Evolutionary conservation across 1,140 invertebrate genomes (phyloP).

Genomic region (Drosophila trapezifrons): DNA sequence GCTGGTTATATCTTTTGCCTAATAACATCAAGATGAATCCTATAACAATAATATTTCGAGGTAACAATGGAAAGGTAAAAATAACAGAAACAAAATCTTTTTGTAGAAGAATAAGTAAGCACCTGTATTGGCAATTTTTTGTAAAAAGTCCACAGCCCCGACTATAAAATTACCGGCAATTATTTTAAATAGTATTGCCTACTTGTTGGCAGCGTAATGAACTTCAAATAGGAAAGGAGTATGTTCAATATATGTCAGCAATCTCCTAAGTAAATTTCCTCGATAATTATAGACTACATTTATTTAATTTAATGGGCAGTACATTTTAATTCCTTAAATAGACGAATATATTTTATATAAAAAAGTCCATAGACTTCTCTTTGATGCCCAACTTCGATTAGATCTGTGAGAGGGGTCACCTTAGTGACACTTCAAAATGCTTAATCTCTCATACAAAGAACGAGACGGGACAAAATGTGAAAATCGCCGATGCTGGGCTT

Average conservation of each 20-base stretch:
- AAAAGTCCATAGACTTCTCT: background rate
- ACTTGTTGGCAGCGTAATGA: background rate
- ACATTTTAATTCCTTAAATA: too few species aligned
- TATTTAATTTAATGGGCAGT: background rate
- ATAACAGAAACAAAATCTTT: too few species aligned
- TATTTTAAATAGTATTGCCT: background rate
- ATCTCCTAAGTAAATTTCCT: too few species aligned
- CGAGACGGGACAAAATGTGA: slow-evolving; percentile 37
- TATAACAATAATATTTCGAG: background rate
- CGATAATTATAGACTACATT: too few species aligned
- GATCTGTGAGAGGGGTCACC: slow-evolving; percentile 21
- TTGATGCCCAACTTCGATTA: slow-evolving; percentile 5
- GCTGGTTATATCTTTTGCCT: background rate
- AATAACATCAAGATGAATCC: slow-evolving; percentile 10
- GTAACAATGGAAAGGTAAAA: slow-evolving; percentile 10
- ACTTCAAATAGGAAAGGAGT: background rate
- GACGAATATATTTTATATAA: background rate
- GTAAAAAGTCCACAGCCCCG: too few species aligned
- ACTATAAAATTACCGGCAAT: too few species aligned
- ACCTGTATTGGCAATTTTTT: too few species aligned
- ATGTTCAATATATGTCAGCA: too few species aligned
- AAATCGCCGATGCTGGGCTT: slow-evolving; percentile 37
- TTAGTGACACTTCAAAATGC: slow-evolving; percentile 26
- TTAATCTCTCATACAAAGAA: slow-evolving; percentile 29
- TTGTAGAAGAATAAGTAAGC: too few species aligned